Conservation (phyloP, 2,113 vertebrate genomes). For the Etheostoma spectabile region DNA sequence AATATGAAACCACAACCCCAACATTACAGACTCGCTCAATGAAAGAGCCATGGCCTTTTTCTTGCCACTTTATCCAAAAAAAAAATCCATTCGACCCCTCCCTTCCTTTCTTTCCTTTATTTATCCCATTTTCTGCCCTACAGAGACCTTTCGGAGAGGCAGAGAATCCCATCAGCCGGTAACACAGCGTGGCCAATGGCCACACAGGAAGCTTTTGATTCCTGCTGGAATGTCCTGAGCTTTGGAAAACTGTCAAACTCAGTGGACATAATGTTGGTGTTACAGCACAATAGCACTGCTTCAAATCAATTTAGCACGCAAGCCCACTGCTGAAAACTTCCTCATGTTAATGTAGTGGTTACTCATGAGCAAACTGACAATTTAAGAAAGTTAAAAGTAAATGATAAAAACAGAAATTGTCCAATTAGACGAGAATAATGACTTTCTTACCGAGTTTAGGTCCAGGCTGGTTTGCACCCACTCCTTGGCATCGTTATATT, state of each 20-base stretch:
- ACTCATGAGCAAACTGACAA: neutral
- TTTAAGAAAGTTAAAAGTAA: neutral
- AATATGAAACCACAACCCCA: constrained; percentile 29
- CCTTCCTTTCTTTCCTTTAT: constrained; percentile 29
- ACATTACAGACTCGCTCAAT: constrained; percentile 56
- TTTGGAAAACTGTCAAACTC: constrained; percentile 55
- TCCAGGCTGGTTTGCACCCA: constrained; percentile 95
- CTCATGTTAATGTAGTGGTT: constrained; percentile 24
- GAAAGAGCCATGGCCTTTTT: constrained; percentile 39
- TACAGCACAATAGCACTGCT: constrained; percentile 47
- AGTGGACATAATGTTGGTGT: constrained; percentile 51
- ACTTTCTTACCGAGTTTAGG: constrained; percentile 91
- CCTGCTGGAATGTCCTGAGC: constrained; percentile 51
- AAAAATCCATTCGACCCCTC: constrained; percentile 33
- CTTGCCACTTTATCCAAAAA: constrained; percentile 22
- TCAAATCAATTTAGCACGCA: constrained; percentile 57
- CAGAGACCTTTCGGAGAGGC: constrained; percentile 42
- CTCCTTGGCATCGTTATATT: constrained; percentile 93
- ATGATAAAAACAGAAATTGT: neutral
- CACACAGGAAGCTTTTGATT: constrained; percentile 68
- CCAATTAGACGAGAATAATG: neutral
- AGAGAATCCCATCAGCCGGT: constrained; percentile 60
- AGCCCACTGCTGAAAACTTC: constrained; percentile 37
- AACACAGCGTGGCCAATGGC: constrained; percentile 41
- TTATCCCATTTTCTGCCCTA: constrained; percentile 59